phyloP scores from a whole-genome alignment of 2,113 vertebrate species.

The Myotis brandtii region DNA sequence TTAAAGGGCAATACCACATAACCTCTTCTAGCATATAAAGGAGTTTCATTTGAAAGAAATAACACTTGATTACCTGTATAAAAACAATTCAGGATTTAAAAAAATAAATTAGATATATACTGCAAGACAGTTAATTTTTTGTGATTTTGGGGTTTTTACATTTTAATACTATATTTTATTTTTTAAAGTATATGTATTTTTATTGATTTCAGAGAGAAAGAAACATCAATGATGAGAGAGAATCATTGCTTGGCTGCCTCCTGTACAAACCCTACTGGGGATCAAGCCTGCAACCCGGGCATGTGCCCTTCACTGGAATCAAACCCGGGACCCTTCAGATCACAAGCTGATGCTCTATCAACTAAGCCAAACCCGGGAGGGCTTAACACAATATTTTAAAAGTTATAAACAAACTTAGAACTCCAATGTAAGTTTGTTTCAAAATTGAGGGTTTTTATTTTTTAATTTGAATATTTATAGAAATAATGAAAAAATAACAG shows the following conservation, averaged over 20 bases:
- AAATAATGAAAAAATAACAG: conserved; percentile 70
- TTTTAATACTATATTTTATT: conserved; percentile 47
- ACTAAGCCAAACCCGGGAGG: too few relatives aligned
- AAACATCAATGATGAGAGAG: too few relatives aligned
- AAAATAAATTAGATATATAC: conserved; percentile 80
- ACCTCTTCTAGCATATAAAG: conserved; percentile 59
- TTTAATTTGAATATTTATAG: conserved; percentile 70
- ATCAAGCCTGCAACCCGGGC: too few relatives aligned
- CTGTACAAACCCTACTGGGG: too few relatives aligned
- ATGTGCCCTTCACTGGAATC: too few relatives aligned
- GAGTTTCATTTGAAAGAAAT: conserved; percentile 77
- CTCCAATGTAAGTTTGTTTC: conserved; percentile 58
- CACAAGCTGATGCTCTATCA: too few relatives aligned
- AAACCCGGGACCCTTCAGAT: too few relatives aligned
- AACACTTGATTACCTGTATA: conserved; percentile 82
- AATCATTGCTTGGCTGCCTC: too few relatives aligned
- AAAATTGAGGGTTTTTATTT: conserved; percentile 65
- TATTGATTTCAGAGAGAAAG: too few relatives aligned
- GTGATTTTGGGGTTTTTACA: conserved; percentile 78
- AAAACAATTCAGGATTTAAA: conserved; percentile 76
- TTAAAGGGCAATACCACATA: conserved; percentile 69
- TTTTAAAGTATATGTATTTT: too few relatives aligned
- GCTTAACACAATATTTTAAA: conserved; percentile 65
- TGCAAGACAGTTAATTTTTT: conserved; percentile 74
- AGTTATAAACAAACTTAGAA: conserved; percentile 67